Evolutionary conservation across 1,140 invertebrate genomes (phyloP), one percentile per base, ranked within the genome.

Genomic region (Neuroterus valhalla): DNA sequence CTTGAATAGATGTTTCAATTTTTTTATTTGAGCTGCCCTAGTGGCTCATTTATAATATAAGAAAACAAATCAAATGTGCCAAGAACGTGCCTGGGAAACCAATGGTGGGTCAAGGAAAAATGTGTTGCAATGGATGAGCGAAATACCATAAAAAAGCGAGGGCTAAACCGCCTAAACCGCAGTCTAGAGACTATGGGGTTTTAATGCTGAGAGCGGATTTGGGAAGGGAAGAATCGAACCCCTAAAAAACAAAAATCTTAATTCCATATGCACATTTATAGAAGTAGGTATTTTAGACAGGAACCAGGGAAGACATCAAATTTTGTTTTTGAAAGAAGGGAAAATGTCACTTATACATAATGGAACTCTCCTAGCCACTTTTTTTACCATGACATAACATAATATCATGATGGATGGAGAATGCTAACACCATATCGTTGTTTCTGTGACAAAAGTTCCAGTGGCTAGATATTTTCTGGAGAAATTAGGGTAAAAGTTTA

Each of bases 361-460:
- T 72, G 74, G 72, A 69, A 70, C 68, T 76, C 81, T 72, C 83
- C 85, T 11, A 11, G 21, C 21, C 3, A 14, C 15, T 31, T 55
- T 23, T 55, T 55, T 55, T 15, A 14, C 23, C 23, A 26, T 31
- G 52, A 55, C 52, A 55, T 55, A 21, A 23, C 26, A 55, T 38
- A 38, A 38, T 38, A 55, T 14, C 26, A 26, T 55, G 19, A 55
- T 55, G 11, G 81, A 87, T 87, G 78, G 83, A 87, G 85, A 76
- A 81, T 81, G 79, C 78, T 87, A 85, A 87, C 87, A 87, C 84
- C 85, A 85, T 85, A 86, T 80, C 76, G 82, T 79, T 87, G 85
- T 86, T 82, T 70, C 68, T 8, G 21, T 55, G 50, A 55, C 26
- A 55, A n/a, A n/a, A 55, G 21, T 55, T 4, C 26, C 50, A 23